These are phyloP conservation scores for Brachypalpus laphriformis DNA, from an alignment of 2,888 invertebrate genomes.

Conservation along the genomic window DNA sequence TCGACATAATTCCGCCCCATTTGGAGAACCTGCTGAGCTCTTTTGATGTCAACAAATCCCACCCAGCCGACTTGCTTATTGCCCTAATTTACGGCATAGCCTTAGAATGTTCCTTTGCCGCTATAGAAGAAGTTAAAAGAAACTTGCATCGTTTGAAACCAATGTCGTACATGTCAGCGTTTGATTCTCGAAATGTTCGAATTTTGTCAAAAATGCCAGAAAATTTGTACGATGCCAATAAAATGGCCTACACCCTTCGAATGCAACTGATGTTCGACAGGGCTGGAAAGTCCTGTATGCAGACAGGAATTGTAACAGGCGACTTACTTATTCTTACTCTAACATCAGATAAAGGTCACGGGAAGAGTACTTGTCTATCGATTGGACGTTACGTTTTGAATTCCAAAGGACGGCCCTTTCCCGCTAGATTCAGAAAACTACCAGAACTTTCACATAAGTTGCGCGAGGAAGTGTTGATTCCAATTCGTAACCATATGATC, in stretches of 20 bases:
- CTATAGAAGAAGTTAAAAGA: constrained; percentile 71
- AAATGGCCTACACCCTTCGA: constrained; percentile 40
- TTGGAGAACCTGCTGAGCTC: constrained; percentile 76
- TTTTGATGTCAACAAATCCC: constrained; percentile 33
- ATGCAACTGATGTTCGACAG: constrained; percentile 49
- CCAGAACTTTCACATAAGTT: constrained; percentile 83
- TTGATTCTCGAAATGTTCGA: constrained; percentile 45
- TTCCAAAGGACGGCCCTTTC: constrained; percentile 76
- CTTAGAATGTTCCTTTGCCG: constrained; percentile 79
- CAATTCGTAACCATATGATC: constrained; percentile 85
- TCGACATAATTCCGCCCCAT: constrained; percentile 78
- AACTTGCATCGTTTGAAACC: constrained; percentile 26
- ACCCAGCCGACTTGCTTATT: constrained; percentile 77
- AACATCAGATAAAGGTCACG: constrained; percentile 76
- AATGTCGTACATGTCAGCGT: constrained; percentile 35
- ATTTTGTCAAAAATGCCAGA: constrained; percentile 63
- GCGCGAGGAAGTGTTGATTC: constrained; percentile 84
- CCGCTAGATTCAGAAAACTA: constrained; percentile 79
- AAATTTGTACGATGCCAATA: constrained; percentile 35
- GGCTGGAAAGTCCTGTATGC: constrained; percentile 54
- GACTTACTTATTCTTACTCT: constrained; percentile 79
- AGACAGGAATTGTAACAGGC: constrained; percentile 79
- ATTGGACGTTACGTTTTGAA: constrained; percentile 80
- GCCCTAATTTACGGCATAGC: constrained; percentile 79
- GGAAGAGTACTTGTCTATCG: constrained; percentile 79